Percentiles rank a stretch among this genome's conserved stretches.
Conservation (phyloP, 2,797 vertebrate genomes). For the Crenichthys baileyi region DNA sequence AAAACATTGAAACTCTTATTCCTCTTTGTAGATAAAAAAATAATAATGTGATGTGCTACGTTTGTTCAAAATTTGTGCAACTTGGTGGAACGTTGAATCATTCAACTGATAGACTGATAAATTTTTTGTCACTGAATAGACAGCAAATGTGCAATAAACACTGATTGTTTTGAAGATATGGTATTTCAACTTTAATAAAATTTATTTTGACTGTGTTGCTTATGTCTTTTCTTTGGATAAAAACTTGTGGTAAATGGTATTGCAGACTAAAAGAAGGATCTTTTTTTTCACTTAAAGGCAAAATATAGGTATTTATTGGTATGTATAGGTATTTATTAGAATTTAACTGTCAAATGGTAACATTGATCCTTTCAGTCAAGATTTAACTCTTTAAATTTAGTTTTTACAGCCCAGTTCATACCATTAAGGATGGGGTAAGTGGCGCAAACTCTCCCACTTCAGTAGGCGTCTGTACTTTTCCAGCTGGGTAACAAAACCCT, state of each 20-base stretch:
- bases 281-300: background rate
- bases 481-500: background rate
- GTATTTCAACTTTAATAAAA: constrained; percentile 28
- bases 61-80: background rate
- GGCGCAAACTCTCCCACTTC: background rate
- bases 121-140: background rate
- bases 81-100: constrained; percentile 1
- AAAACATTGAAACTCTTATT: background rate
- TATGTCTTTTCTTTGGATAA: background rate
- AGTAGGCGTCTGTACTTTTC: constrained; percentile 34
- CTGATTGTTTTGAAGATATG: constrained; percentile 6
- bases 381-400: constrained; percentile 18
- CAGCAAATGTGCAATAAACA: too few species aligned
- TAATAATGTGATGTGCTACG: background rate
- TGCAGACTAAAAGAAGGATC: background rate
- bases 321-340: constrained; percentile 2
- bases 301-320: background rate
- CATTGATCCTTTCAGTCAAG: constrained; percentile 14
- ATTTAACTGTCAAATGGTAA: background rate
- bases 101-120: background rate
- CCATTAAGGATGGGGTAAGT: background rate
- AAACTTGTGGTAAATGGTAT: background rate
- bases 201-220: constrained; percentile 8
- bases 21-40: background rate
- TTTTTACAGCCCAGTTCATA: constrained; percentile 22